Evolutionary conservation across 2,797 vertebrate genomes (phyloP).

Genomic region (Phrynocephalus vlangalii): DNA sequence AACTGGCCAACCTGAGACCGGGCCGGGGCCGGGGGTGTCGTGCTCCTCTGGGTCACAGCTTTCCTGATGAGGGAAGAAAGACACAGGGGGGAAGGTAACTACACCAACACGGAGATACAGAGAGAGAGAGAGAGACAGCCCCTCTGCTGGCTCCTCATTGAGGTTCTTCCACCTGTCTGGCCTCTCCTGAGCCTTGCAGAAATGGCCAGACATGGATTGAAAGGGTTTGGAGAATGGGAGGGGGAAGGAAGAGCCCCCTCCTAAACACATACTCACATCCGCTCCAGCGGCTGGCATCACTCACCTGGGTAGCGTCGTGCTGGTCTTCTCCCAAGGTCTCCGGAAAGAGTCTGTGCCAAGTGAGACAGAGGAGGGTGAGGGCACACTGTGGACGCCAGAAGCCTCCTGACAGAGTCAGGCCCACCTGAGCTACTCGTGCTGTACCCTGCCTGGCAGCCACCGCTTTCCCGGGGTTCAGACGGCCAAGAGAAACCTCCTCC

Average conservation of each 20-base stretch:
- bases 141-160: not conserved
- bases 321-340: slow-evolving; percentile 83
- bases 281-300: not conserved
- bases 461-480: no score
- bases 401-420: no score
- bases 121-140: no score
- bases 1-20: not conserved
- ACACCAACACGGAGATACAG: no score
- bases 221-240: not conserved
- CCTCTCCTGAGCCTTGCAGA: not conserved
- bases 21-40: slow-evolving; percentile 42
- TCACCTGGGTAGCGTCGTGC: slow-evolving; percentile 84
- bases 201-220: no score
- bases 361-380: not conserved
- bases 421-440: no score
- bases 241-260: no score
- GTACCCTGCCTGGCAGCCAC: no score
- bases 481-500: no score
- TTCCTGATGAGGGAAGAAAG: slow-evolving; percentile 62
- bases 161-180: no score
- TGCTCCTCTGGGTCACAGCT: slow-evolving; percentile 60
- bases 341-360: slow-evolving; percentile 75
- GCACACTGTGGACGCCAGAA: accelerated
- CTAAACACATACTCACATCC: no score
- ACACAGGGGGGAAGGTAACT: not conserved